These are phyloP conservation scores for Dipus sagitta DNA, from an alignment of 2,797 vertebrate genomes.

Conservation along the genomic window DNA sequence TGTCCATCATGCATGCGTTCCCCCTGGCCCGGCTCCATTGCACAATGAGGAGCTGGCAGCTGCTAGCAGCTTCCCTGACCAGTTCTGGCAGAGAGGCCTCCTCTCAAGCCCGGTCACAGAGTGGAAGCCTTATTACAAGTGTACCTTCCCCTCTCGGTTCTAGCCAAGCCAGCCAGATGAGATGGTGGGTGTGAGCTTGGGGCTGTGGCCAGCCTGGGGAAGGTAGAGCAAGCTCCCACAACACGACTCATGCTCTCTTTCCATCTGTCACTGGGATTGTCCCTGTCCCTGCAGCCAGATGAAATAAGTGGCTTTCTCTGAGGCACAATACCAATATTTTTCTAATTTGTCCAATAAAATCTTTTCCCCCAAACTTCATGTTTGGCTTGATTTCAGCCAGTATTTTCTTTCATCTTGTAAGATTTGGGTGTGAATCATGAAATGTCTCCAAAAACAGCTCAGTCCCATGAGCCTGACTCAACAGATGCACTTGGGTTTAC, in stretches of 20 bases:
- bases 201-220: conserved; percentile 1
- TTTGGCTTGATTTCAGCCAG: conserved; percentile 75
- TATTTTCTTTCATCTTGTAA: conserved; percentile 79
- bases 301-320: conserved; percentile 56
- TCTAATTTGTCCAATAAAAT: conserved; percentile 79
- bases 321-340: conserved; percentile 76
- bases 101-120: not conserved
- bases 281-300: conserved; percentile 53
- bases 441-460: conserved; percentile 64
- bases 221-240: not conserved
- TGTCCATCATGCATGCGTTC: not conserved
- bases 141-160: not conserved
- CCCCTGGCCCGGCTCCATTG: not conserved
- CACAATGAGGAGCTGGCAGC: not conserved
- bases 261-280: conserved; percentile 6
- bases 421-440: conserved; percentile 79
- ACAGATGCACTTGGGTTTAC: not conserved
- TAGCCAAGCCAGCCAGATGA: conserved; percentile 33
- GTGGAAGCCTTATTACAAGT: not conserved
- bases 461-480: conserved; percentile 14
- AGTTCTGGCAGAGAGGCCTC: not conserved
- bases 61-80: not conserved
- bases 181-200: not conserved
- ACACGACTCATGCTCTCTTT: not conserved
- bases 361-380: conserved; percentile 58